A percentile compares a stretch with the other conserved stretches of the same genome.
Evolutionary conservation across 2,113 vertebrate species (phyloP).

Genomic region (Oncorhynchus kisutch): DNA sequence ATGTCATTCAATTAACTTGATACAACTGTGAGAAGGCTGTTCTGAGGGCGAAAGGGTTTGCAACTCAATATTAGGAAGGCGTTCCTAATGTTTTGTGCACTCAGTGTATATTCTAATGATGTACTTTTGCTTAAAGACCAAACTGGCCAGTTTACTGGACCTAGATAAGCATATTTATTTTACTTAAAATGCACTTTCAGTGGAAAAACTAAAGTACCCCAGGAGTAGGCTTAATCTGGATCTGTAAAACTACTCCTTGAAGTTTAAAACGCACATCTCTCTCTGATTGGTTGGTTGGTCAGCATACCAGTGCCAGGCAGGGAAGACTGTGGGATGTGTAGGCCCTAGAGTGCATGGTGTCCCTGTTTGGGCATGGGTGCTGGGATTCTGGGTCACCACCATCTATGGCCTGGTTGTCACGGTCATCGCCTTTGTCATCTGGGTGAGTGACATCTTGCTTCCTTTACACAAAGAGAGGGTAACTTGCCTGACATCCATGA

Average conservation of each 20-base stretch:
- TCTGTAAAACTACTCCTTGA: no score
- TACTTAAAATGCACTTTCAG: neutral
- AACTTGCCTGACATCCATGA: neutral
- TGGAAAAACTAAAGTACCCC: neutral
- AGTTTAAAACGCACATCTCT: neutral
- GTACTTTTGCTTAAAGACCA: no score
- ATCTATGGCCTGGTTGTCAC: conserved; percentile 35
- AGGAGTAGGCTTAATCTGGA: neutral
- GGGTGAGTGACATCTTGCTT: conserved; percentile 40
- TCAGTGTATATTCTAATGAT: no score
- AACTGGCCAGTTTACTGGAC: no score
- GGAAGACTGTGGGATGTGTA: fast-evolving
- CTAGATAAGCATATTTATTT: neutral
- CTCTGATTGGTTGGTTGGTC: neutral
- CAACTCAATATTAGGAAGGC: no score
- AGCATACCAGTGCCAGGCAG: conserved; percentile 20
- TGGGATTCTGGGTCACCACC: neutral
- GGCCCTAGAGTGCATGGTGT: no score
- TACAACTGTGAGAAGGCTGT: no score
- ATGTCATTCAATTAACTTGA: no score
- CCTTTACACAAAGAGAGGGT: neutral
- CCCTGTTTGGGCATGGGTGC: conserved; percentile 27
- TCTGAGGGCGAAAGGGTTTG: no score
- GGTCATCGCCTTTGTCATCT: neutral
- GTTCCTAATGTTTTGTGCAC: no score